Evolutionary conservation across 2,888 invertebrate genomes (phyloP).

Genomic region (Eutolmus rufibarbis): DNA sequence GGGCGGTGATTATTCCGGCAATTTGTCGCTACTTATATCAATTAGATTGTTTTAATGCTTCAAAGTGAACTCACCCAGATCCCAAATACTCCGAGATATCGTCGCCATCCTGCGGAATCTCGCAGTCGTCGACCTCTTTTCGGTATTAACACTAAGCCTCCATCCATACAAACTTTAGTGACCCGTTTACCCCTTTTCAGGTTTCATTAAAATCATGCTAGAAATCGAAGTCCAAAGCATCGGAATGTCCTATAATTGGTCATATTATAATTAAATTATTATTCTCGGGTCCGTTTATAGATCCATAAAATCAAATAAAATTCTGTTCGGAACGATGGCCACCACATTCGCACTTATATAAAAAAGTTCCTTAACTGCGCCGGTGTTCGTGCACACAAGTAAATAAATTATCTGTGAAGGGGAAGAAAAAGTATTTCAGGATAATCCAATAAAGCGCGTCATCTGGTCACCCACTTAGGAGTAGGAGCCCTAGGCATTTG

Average conservation of each 20-base stretch:
- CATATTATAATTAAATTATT: slow-evolving; percentile 18
- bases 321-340: slow-evolving; percentile 48
- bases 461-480: slow-evolving; percentile 62
- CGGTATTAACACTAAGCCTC: not conserved
- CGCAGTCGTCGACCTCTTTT: not conserved
- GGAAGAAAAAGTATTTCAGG: slow-evolving; percentile 49
- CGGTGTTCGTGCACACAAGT: slow-evolving; percentile 49
- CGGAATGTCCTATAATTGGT: not conserved
- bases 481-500: slow-evolving; percentile 44
- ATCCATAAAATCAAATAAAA: slow-evolving; percentile 52
- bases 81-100: not conserved
- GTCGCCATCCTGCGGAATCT: not conserved
- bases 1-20: slow-evolving; percentile 13
- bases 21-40: slow-evolving; percentile 17
- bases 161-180: not conserved
- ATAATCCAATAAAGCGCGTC: slow-evolving; percentile 57
- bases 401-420: slow-evolving; percentile 55
- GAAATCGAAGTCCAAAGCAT: not conserved
- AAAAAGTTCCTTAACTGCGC: slow-evolving; percentile 43
- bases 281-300: slow-evolving; percentile 49
- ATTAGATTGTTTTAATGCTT: not conserved
- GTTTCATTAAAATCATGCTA: not conserved
- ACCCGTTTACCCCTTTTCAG: not conserved
- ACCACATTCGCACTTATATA: slow-evolving; percentile 48
- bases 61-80: not conserved